A percentile compares a stretch with the other conserved stretches of the same genome.
phyloP scores from a whole-genome alignment of 2,888 invertebrate species.

The Orchesellides sinensis region DNA sequence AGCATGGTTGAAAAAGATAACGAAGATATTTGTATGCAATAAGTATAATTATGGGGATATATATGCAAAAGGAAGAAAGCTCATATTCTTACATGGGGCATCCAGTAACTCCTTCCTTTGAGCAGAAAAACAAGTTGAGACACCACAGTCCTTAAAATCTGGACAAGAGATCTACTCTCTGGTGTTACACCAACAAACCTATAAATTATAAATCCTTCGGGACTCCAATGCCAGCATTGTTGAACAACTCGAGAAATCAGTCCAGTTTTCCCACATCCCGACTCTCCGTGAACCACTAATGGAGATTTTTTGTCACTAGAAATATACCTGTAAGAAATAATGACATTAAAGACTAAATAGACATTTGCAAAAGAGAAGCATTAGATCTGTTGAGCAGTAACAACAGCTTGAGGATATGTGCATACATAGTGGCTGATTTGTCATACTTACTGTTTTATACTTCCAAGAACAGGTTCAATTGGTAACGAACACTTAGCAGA shows the following conservation, averaged over 20 bases:
- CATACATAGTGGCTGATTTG: not conserved
- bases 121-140: conserved; percentile 80
- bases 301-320: conserved; percentile 81
- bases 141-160: conserved; percentile 76
- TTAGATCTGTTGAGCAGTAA: not conserved
- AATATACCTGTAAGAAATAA: conserved; percentile 84
- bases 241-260: conserved; percentile 86
- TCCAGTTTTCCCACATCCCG: conserved; percentile 91
- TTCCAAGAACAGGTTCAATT: conserved; percentile 83
- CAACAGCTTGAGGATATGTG: not conserved
- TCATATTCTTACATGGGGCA: conserved; percentile 82
- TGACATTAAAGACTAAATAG: no score
- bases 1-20: no score
- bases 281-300: conserved; percentile 85
- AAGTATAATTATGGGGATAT: not conserved
- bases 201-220: conserved; percentile 76
- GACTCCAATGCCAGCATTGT: conserved; percentile 81
- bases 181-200: conserved; percentile 81
- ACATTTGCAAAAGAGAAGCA: not conserved
- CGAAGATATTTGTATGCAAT: no score
- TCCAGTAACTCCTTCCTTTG: conserved; percentile 82
- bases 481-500: conserved; percentile 84
- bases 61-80: no score
- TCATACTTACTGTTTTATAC: conserved; percentile 82
- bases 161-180: conserved; percentile 74